Evolutionary conservation across 2,113 vertebrate genomes (phyloP).

Genomic region (Gymnorhina tibicen): DNA sequence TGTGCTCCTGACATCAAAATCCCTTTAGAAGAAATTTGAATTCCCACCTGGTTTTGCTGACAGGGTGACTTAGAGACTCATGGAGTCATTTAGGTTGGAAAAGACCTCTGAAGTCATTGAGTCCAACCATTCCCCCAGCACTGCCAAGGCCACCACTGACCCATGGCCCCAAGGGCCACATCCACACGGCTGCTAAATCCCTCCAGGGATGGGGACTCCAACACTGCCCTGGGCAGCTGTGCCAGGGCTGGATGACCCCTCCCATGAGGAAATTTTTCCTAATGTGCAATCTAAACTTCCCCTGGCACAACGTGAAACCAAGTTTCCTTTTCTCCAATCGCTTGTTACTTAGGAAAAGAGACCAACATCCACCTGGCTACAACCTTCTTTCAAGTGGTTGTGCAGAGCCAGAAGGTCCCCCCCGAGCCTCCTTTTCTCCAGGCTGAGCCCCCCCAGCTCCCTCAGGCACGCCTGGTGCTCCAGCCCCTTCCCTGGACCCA

Average conservation of each 20-base stretch:
- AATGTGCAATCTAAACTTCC: background rate
- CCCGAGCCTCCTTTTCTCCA: background rate
- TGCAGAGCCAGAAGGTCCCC: background rate
- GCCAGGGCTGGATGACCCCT: accelerated
- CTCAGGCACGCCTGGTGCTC: accelerated
- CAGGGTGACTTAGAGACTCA: background rate
- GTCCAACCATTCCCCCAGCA: accelerated
- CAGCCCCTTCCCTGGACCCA: accelerated
- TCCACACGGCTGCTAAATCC: background rate
- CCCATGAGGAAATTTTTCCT: too few relatives aligned
- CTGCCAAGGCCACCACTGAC: background rate
- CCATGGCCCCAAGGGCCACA: background rate
- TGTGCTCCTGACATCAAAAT: background rate
- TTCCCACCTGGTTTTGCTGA: background rate
- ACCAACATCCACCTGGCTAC: accelerated
- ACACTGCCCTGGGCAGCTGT: background rate
- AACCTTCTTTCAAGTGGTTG: too few relatives aligned
- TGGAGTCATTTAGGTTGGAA: background rate
- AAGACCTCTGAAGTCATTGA: background rate
- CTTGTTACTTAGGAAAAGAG: background rate
- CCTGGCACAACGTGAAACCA: background rate
- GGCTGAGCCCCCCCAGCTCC: background rate
- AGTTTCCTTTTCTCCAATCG: accelerated
- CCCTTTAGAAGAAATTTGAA: background rate
- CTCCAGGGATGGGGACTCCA: background rate